Percentiles rank a stretch among this genome's conserved stretches.
These are phyloP conservation scores for Conomelus anceps DNA, from an alignment of 2,888 invertebrate genomes.

Conservation along the genomic window DNA sequence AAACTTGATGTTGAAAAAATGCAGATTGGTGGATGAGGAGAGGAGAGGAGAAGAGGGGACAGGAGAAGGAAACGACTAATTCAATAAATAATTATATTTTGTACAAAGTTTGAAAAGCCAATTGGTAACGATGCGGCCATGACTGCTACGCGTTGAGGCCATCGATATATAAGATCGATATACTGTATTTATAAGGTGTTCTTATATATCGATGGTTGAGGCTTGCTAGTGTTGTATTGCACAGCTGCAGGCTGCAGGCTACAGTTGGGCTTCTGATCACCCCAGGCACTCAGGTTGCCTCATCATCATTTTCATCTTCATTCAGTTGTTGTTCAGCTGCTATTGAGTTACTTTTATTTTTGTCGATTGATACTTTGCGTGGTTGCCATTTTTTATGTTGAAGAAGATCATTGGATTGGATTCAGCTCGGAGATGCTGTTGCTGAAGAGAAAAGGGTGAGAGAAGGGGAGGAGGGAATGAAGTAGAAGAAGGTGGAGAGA, in stretches of 20 bases:
- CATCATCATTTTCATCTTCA: not conserved
- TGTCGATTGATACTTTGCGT: not conserved
- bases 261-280: not conserved
- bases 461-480: not conserved
- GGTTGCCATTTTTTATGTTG: not conserved
- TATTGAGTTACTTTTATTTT: not conserved
- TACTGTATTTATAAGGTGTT: too few species aligned
- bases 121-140: not conserved
- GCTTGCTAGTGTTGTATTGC: too few species aligned
- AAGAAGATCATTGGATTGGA: not conserved
- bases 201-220: too few species aligned
- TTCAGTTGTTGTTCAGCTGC: not conserved
- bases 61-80: not conserved
- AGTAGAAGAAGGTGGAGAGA: not conserved
- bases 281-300: not conserved
- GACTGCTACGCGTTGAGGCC: not conserved
- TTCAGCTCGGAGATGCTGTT: not conserved
- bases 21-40: not conserved
- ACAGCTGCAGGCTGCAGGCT: not conserved
- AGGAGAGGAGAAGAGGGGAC: not conserved
- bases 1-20: not conserved
- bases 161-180: too few species aligned
- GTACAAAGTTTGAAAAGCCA: not conserved
- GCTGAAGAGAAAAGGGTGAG: not conserved
- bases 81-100: not conserved